Evolutionary conservation across 2,888 invertebrate genomes (phyloP), one percentile per base, ranked within the genome.

Genomic region (Bombylius discolor): DNA sequence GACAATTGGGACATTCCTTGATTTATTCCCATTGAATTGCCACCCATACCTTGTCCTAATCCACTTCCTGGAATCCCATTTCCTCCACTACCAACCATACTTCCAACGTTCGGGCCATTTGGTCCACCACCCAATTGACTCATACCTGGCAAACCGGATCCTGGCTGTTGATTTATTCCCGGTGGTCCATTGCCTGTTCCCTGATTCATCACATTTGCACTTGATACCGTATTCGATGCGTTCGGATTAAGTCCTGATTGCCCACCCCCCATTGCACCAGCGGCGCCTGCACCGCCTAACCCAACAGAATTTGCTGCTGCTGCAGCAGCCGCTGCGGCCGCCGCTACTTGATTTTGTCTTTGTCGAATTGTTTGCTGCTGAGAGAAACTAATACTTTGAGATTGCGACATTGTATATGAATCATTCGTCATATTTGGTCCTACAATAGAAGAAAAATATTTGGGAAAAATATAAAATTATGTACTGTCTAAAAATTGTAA

Each of bases 381-480:
- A 34, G 85, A 84, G 72, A 89, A 89, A 76, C 87, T 90, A 70
- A 90, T 88, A 61, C 88, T 88, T 74, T 90, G 90, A 64, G 87
- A 83, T 76, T 89, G 90, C 46, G 88, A 85, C 70, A 88, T 82
- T 47, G 85, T 84, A 70, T 88, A 89, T 46, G 77, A 74, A 62
- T 73, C 71, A 61, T 71, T 72, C n/a, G 45, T 45, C 39, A 42
- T 42, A 64, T 67, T 64, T 63, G 70, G 65, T 63, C 69, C 74
- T 73, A 56, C 8, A 13, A 23, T 23, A 23, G 23, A 23, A 23
- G 23, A 23, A 23, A 23, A 23, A 23, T 23, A 23, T 23, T 23
- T 23, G 23, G 23, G 3, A 23, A 23, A 23, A 23, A 23, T 23
- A 23, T 23, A 23, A 23, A 23, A 23, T 23, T 23, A 23, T 23